Base-by-base conservation (phyloP, 2,888 invertebrate species). In the Troides helena region DNA sequence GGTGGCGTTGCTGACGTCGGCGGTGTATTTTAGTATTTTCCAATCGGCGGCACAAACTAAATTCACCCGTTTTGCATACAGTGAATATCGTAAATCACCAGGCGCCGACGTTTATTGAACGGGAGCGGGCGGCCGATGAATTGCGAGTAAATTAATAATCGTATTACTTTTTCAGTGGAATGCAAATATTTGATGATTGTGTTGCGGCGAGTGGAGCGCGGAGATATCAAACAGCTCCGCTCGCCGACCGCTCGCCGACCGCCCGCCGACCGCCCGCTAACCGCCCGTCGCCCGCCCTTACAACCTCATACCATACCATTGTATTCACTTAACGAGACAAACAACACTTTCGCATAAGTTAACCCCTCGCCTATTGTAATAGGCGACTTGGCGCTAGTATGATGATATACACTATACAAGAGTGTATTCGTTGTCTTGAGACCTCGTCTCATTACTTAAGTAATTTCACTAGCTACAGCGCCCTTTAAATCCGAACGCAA, bases 141-240 rank as follows among this genome's bases (percentile, higher is more conserved):
- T 88, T 83, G 89, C 76, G 83, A 81, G 85, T 84, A 90, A 91
- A 92, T 92, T 91, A 91, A 90, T 91, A 92, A 92, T 90, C 85
- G 87, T 85, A 90, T 92, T 92, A 92, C 88, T 92, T 90, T 91
- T 92, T 89, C 89, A 87, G 81, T 78, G 83, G 86, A 85, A 90
- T 90, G 90, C 89, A 92, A 91, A 92, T 91, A 90, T 91, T 90
- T 90, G 88, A 88, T 87, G 90, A 88, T 89, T 89, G 88, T 85
- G 81, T 81, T 86, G 90, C 74, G 86, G 89, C 83, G 85, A 82
- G 82, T 85, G 87, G 72, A 74, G 82, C 72, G 69, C 63, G 76
- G 77, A 77, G 84, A 85, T 86, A 86, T 80, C 77, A 69, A 71
- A 68, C 68, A 65, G n/a, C 59, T 18, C 30, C 53, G 18, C n/a